Conservation (phyloP, 1,140 invertebrate genomes). For the Phymastichus coffea region DNA sequence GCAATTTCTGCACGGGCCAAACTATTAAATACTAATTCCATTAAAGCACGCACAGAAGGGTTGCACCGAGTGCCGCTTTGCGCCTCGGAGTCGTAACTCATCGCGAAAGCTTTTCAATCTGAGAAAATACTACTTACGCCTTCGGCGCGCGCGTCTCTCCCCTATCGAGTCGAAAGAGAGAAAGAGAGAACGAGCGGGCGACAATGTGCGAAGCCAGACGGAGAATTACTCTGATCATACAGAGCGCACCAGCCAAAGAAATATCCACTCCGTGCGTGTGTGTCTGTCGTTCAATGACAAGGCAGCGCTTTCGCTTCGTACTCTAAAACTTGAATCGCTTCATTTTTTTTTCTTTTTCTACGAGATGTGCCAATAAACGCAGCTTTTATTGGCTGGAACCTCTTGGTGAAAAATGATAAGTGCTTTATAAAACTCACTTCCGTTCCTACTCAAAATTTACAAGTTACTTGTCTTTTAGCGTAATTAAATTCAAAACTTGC, state of each 20-base stretch:
- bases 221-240: slow-evolving; percentile 16
- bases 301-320: background rate
- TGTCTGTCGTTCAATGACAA: background rate
- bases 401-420: slow-evolving; percentile 26
- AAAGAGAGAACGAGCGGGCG: background rate
- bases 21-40: slow-evolving; percentile 59
- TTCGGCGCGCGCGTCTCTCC: background rate
- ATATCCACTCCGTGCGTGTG: background rate
- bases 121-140: slow-evolving; percentile 50
- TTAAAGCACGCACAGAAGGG: slow-evolving; percentile 54
- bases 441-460: slow-evolving; percentile 4
- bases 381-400: slow-evolving; percentile 15
- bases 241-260: slow-evolving; percentile 11
- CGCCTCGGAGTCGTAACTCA: slow-evolving; percentile 51
- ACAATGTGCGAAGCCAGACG: slow-evolving; percentile 10
- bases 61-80: slow-evolving; percentile 43
- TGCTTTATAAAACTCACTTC: slow-evolving; percentile 18
- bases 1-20: slow-evolving; percentile 31
- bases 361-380: slow-evolving; percentile 21
- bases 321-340: slow-evolving; percentile 28
- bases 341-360: slow-evolving; percentile 5
- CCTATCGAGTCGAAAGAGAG: background rate
- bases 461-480: background rate
- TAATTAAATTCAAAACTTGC: too few species aligned
- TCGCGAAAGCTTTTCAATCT: slow-evolving; percentile 57